Evolutionary conservation across 64 coral and sea anemone species (phyloP), one percentile per base, ranked within the genome.

Genomic region (Porites lutea): DNA sequence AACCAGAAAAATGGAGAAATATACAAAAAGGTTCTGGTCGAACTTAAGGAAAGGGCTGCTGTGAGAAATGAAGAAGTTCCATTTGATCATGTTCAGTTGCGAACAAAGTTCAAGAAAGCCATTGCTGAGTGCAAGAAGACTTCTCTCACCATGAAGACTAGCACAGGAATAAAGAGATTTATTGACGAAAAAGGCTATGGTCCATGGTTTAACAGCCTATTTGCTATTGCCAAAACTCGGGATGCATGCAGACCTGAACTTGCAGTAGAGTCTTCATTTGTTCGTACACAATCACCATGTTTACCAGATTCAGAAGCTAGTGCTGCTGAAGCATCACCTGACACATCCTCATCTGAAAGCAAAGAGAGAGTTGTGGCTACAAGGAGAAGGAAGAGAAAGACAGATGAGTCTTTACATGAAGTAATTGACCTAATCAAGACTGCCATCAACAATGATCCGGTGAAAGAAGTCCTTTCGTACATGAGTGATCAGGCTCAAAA

Each of bases 131-230:
- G 92, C 62, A 89, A 94, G 47, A 23, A 46, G 52, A 58, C 69
- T 71, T 74, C 84, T n/a, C 92, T 93, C 3, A 93, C 92, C 51
- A 93, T 93, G 47, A 68, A 93, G 69, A 93, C 83, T 59, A 66
- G 60, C 22, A 93, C 92, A 67, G 92, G 92, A 59, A 52, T 81
- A 8, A 88, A 93, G 60, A 82, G 84, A 19, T 88, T 93, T 66
- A 48, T 75, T 14, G 82, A 86, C 2, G 72, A 87, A 47, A 92
- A 79, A 59, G 90, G 74, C 53, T 92, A 86, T 87, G 82, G 90
- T 65, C 16, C 69, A 64, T 92, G 90, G 90, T 92, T 92, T 66
- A 68, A 85, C 49, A 81, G 50, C 47, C 65, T 87, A 9, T 92
- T 87, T 87, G 45, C 55, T 50, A 64, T 92, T 21, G 82, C 87